Base-by-base conservation (phyloP, 2,888 invertebrate species). In the Drosophila infuscata region DNA sequence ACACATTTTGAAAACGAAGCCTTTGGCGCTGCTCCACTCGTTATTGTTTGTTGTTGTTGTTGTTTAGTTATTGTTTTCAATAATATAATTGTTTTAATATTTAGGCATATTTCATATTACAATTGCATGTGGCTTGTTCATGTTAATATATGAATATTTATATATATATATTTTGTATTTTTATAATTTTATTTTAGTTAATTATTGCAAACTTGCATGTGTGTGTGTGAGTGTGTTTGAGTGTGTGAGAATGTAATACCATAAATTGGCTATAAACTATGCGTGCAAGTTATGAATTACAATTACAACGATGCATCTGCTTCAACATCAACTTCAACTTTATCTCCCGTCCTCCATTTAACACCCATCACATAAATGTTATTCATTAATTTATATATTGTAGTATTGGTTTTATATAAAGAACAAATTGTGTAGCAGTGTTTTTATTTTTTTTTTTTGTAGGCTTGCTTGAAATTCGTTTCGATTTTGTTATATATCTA, bases 1-100 rank as follows among this genome's bases (percentile, higher is more conserved):
- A 81, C 88, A 86, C 82, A 81, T 83, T 88, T 83, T 88, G 78
- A 82, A 88, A 74, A 81, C 73, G 88, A 88, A 87, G 88, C 88
- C 83, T 88, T 87, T 88, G 88, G 82, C 79, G 82, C 73, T 88
- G 87, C 88, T 83, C 77, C 76, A 62, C 63, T 71, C 66, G 11
- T 46, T 46, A 54, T 72, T 76, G 25, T 46, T 46, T 20, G 43
- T 46, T 46, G 20, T 46, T 46, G 20, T 46, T 38, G 38, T 56
- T 74, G 56, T 60, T 70, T 49, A 76, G 69, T 77, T 71, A 58
- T 67, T 69, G 64, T 65, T 60, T 65, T 52, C 65, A 59, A 52
- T 72, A 48, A 54, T 68, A 68, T 70, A 66, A 58, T 67, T 59
- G 41, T 72, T 66, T 70, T 70, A 70, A 65, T 74, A 56, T 79